Percentiles rank a stretch among this genome's conserved stretches.
phyloP scores from a whole-genome alignment of 2,888 invertebrate genomes.

The Tubulanus polymorphus region DNA sequence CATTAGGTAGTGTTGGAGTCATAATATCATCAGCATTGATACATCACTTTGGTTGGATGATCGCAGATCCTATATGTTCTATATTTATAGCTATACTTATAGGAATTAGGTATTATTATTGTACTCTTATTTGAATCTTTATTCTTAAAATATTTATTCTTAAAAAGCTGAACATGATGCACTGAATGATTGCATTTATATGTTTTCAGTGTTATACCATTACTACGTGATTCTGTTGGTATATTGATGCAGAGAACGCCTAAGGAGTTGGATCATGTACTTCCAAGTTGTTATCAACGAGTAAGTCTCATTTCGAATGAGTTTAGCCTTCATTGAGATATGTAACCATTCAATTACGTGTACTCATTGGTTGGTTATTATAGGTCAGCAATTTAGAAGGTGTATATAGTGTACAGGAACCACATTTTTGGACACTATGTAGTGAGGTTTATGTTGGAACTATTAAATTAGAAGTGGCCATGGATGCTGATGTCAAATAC shows the following conservation, averaged over 20 bases:
- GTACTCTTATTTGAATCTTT: not conserved
- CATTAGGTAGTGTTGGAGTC: slow-evolving; percentile 93
- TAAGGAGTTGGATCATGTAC: slow-evolving; percentile 69
- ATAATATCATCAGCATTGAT: slow-evolving; percentile 91
- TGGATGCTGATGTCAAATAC: slow-evolving; percentile 87
- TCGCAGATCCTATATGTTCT: slow-evolving; percentile 96
- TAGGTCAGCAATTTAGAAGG: slow-evolving; percentile 75
- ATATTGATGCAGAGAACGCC: slow-evolving; percentile 95
- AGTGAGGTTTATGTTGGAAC: slow-evolving; percentile 90
- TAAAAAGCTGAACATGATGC: not conserved
- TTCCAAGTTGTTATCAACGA: slow-evolving; percentile 80
- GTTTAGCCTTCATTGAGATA: not conserved
- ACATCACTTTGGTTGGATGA: slow-evolving; percentile 96
- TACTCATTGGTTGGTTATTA: slow-evolving; percentile 10
- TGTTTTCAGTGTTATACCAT: slow-evolving; percentile 52
- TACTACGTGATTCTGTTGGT: slow-evolving; percentile 70
- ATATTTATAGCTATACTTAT: slow-evolving; percentile 92
- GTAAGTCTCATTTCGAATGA: no score
- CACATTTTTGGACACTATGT: slow-evolving; percentile 97
- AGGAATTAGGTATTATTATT: slow-evolving; percentile 68
- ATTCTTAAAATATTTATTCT: not conserved
- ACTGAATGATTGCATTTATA: not conserved
- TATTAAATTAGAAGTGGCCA: slow-evolving; percentile 90
- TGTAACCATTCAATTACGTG: not conserved
- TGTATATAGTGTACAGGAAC: slow-evolving; percentile 92